Evolutionary conservation across 2,797 vertebrate species (phyloP), one percentile per base, ranked within the genome.

Genomic region (Coluber constrictor): DNA sequence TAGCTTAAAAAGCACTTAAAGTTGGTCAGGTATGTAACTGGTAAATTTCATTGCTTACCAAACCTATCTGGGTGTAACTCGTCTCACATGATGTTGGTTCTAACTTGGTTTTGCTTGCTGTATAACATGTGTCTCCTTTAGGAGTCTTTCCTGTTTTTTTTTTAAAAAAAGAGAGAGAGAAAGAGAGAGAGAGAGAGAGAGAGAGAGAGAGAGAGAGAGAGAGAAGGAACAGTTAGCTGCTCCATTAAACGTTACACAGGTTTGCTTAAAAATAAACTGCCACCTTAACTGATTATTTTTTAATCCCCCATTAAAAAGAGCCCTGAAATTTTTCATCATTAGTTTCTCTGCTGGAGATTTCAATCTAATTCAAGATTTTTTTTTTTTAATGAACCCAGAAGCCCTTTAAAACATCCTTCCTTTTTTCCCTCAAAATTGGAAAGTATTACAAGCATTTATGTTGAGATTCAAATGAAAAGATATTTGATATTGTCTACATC

Each of bases 31-130:
- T 79, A 32, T 1, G 25, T 87, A 86, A 15, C 20, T 83, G 20
- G 47, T 15, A 51, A 83, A 10, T 11, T 25, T 55, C 11, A 51
- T 29, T 25, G 54, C 90, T 92, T 90, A 90, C 88, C 90, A 94
- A 79, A 90, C 55, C 32, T 51, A 93, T 43, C 51, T 93, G 83
- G 66, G 27, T 43, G 43, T 56, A 90, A 18, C 29, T 43, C 63
- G 86, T 63, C 59, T 94, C 94, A 54, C 4, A 88, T 29, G 66
- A 66, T 18, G 37, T 3, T 63, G 92, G 89, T 32, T 83, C 86
- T 86, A 70, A 3, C 70, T 93, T 94, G 61, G 70, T 63, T 94
- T 94, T 94, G 92, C 74, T 91, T 60, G 87, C 27, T 89, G 90
- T 86, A 55, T 91, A 92, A 18, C 37, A 86, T 8, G 43, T 15